Evolutionary conservation across 2,113 vertebrate genomes (phyloP).

Genomic region (Aldabrachelys gigantea): DNA sequence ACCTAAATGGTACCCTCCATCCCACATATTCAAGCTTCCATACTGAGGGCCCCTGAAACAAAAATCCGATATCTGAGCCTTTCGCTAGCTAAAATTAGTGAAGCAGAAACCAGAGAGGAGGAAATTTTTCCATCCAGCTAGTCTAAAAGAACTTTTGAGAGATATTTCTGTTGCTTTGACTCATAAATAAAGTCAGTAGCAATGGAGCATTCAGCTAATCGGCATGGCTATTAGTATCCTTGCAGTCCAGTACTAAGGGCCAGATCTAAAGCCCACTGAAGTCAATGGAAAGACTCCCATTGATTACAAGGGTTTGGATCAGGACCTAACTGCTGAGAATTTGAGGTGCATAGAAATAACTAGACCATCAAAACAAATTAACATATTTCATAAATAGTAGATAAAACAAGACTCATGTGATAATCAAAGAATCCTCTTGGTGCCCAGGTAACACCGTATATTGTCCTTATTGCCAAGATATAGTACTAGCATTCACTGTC

Average conservation of each 20-base stretch:
- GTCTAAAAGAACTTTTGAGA: background rate
- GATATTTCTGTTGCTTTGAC: background rate
- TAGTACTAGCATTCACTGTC: background rate
- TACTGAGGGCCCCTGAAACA: background rate
- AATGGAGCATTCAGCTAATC: background rate
- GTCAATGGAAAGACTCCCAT: background rate
- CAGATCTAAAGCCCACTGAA: background rate
- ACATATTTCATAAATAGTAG: background rate
- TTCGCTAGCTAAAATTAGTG: background rate
- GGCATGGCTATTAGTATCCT: background rate
- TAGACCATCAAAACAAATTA: background rate
- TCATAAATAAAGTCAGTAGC: background rate
- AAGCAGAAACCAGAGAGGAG: background rate
- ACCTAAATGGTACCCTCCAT: background rate
- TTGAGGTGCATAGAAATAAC: background rate
- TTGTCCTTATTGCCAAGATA: background rate
- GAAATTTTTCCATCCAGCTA: background rate
- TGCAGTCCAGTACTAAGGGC: background rate
- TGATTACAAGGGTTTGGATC: background rate
- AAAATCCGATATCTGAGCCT: background rate
- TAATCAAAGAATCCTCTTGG: background rate
- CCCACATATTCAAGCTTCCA: background rate
- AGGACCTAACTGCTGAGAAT: background rate
- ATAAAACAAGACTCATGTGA: background rate
- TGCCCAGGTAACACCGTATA: background rate